Base-by-base conservation (phyloP, 2,113 vertebrate species). In the Brachyhypopomus gauderio region DNA sequence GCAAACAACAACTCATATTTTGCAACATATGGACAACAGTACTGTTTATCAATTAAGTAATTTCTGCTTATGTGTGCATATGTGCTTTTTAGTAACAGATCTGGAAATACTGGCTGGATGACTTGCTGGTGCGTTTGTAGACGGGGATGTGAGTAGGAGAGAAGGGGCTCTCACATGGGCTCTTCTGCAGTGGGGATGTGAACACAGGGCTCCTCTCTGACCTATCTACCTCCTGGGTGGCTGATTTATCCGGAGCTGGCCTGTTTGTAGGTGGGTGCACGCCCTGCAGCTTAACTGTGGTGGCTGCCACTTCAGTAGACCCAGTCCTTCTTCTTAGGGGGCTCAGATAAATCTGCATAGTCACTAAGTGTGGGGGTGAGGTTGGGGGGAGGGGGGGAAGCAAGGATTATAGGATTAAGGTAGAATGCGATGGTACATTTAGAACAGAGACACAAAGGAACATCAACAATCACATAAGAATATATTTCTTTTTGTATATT, bases 331-430 rank as follows among this genome's bases (percentile, higher is more conserved):
- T 90, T 93, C 93, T 0, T 84, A 85, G 89, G 86, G 90, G 92
- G 91, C 91, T 94, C 94, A 95, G 93, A 91, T 87, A 93, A 84
- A 93, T 93, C 93, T 93, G 93, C 91, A 94, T 90, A 89, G 93
- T 93, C 90, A 94, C 93, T 93, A 89, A 92, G 91, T 91, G 89
- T 85, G 58, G 77, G 63, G 56, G 1, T 17, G 55, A 30, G 30
- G 30, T 30, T n/a, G 70, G 19, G 3, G 19, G 5, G 36, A 8
- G 48, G 14, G 67, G 55, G 55, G 41, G 14, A 12, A 16, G 22
- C 11, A 23, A 27, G 2, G n/a, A 30, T 5, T 17, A 36, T 20
- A 27, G 2, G n/a, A 30, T 5, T 17, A 36, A 48, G 16, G 48
- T 3, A 41, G 7, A 74, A 20, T 6, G 20, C 14, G 30, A 84